Percentiles rank a stretch among this genome's conserved stretches.
Conservation (phyloP, 2,797 vertebrate species). For the Adelosebastes latens region DNA sequence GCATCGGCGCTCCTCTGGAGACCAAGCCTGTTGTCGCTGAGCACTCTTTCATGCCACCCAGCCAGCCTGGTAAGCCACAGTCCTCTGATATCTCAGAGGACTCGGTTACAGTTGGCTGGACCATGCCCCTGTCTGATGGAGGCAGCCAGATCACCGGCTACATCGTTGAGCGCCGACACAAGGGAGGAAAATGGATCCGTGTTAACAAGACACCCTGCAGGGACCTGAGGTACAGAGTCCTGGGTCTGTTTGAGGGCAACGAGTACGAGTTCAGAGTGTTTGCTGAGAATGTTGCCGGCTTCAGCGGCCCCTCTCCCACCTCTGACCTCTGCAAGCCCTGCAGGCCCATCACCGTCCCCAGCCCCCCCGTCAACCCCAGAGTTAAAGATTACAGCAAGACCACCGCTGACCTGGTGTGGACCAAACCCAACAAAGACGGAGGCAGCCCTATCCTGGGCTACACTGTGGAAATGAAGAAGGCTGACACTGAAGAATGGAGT, state of each 20-base stretch:
- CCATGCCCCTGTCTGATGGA: slow-evolving; percentile 93
- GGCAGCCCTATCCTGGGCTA: slow-evolving; percentile 97
- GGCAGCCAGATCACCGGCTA: slow-evolving; percentile 96
- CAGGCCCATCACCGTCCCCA: slow-evolving; percentile 92
- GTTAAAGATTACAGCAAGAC: slow-evolving; percentile 95
- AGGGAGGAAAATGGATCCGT: slow-evolving; percentile 96
- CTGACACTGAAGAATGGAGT: slow-evolving; percentile 89
- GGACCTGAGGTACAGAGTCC: slow-evolving; percentile 92
- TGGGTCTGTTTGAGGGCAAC: slow-evolving; percentile 95
- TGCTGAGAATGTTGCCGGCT: slow-evolving; percentile 96
- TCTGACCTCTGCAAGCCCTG: slow-evolving; percentile 95
- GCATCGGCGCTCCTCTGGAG: slow-evolving; percentile 93
- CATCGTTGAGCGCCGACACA: slow-evolving; percentile 94
- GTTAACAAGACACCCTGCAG: slow-evolving; percentile 94
- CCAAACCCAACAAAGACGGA: slow-evolving; percentile 93
- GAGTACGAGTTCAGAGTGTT: slow-evolving; percentile 99
- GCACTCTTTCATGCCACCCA: slow-evolving; percentile 92
- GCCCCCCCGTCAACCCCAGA: slow-evolving; percentile 95
- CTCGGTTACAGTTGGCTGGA: slow-evolving; percentile 92
- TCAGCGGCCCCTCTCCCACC: slow-evolving; percentile 93
- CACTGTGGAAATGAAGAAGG: slow-evolving; percentile 93
- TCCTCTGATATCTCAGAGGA: slow-evolving; percentile 92
- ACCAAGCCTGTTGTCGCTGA: slow-evolving; percentile 94
- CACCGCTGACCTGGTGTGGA: slow-evolving; percentile 96
- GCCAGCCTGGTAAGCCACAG: slow-evolving; percentile 93